Evolutionary conservation across 2,113 vertebrate species (phyloP).

Genomic region (Chrysemys picta): DNA sequence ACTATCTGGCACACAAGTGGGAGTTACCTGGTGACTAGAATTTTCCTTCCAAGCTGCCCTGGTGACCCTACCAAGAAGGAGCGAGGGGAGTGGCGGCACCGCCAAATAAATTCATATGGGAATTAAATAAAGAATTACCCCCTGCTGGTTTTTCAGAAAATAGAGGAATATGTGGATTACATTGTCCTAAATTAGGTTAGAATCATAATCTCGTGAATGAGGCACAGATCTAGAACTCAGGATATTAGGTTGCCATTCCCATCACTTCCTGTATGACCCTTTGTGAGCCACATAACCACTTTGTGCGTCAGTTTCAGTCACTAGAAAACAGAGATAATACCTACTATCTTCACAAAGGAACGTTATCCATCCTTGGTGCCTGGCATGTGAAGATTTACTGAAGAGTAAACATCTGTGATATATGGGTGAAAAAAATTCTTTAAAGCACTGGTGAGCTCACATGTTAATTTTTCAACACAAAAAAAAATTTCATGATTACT

Average conservation of each 20-base stretch:
- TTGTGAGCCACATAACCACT: background rate
- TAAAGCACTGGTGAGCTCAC: background rate
- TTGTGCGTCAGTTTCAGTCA: background rate
- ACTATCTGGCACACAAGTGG: too few relatives aligned
- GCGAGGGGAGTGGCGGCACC: too few relatives aligned
- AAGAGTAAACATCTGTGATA: background rate
- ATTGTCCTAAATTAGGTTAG: background rate
- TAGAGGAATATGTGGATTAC: background rate
- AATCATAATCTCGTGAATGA: background rate
- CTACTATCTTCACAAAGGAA: background rate
- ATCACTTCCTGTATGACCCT: background rate
- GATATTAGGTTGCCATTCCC: background rate
- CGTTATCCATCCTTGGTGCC: background rate
- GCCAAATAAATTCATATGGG: too few relatives aligned
- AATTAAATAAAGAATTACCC: too few relatives aligned
- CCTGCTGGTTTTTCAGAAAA: background rate
- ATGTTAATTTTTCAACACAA: constrained; percentile 8
- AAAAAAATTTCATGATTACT: background rate
- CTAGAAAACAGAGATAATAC: background rate
- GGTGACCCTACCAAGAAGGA: too few relatives aligned
- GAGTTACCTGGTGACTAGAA: too few relatives aligned
- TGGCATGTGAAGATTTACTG: background rate
- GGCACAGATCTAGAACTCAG: background rate
- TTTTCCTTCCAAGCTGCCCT: too few relatives aligned
- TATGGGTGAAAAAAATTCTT: constrained; percentile 27